Percentiles rank a stretch among this genome's conserved stretches.
Conservation (phyloP, 2,113 vertebrate species). For the Channa argus region DNA sequence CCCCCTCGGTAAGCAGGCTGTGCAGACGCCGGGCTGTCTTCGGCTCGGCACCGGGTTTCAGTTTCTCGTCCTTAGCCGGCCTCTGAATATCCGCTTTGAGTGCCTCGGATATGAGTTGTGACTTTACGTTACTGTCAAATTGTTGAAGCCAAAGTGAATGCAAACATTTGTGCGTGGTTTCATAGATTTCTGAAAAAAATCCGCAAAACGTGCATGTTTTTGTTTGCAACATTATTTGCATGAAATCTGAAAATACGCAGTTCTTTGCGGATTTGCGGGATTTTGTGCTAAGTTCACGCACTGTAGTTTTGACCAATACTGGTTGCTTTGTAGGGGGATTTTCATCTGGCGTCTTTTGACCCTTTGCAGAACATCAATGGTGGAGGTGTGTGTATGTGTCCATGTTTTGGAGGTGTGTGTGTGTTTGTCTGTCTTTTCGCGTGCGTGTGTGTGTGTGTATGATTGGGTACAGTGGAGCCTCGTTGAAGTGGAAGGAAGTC, state of each 20-base stretch:
- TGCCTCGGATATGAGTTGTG: constrained; percentile 42
- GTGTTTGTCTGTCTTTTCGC: constrained; percentile 18
- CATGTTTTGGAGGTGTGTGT: constrained; percentile 1
- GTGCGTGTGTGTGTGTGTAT: constrained; percentile 31
- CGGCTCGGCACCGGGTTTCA: constrained; percentile 48
- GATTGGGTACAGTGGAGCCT: constrained; percentile 27
- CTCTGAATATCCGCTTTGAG: constrained; percentile 45
- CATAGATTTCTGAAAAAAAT: neutral
- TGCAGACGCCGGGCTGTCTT: constrained; percentile 58
- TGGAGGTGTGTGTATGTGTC: constrained; percentile 40
- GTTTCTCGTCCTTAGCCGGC: constrained; percentile 44
- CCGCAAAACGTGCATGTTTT: neutral
- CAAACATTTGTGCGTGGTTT: constrained; percentile 1
- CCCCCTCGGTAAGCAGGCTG: constrained; percentile 51
- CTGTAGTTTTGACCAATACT: constrained; percentile 39
- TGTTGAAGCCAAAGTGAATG: constrained; percentile 20
- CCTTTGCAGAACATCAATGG: constrained; percentile 50
- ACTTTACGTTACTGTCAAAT: constrained; percentile 65
- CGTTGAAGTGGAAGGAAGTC: constrained; percentile 55
- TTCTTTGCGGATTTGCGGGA: constrained; percentile 31
- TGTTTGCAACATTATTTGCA: constrained; percentile 1
- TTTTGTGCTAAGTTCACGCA: constrained; percentile 30
- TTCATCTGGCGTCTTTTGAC: constrained; percentile 56
- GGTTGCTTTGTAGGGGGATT: constrained; percentile 42
- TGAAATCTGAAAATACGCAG: neutral